A percentile compares a stretch with the other conserved stretches of the same genome.
phyloP scores from a whole-genome alignment of 2,113 vertebrate genomes.

The Elaphurus davidianus region DNA sequence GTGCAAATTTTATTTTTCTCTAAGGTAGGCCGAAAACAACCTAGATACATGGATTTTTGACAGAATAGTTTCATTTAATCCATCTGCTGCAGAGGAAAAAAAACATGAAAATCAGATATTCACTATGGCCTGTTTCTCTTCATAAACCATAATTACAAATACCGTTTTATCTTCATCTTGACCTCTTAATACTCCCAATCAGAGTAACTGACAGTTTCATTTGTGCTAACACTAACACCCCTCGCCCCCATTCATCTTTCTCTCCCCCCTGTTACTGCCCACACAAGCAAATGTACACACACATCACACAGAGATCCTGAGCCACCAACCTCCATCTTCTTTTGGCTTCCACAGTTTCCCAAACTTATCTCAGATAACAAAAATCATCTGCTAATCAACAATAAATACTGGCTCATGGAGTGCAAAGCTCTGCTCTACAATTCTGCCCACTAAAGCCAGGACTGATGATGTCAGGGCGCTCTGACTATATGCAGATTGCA shows the following conservation, averaged over 20 bases:
- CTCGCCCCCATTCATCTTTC: fast-evolving
- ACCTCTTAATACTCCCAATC: background rate
- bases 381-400: background rate
- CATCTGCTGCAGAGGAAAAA: background rate
- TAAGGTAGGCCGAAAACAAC: background rate
- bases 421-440: background rate
- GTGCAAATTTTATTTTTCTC: background rate
- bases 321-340: background rate
- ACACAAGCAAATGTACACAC: background rate
- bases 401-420: background rate
- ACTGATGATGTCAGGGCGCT: background rate
- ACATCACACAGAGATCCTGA: background rate
- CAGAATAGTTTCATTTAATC: constrained; percentile 23
- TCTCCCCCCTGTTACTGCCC: background rate
- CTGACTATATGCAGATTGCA: constrained; percentile 31
- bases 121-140: background rate
- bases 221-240: background rate
- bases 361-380: background rate
- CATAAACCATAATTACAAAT: constrained; percentile 17
- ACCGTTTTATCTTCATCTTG: background rate
- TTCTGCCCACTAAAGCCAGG: background rate
- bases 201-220: background rate
- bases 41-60: background rate
- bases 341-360: background rate
- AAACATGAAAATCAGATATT: background rate